A percentile compares a stretch with the other conserved stretches of the same genome.
These are phyloP conservation scores for Pangasius krempfi DNA, from an alignment of 2,797 vertebrate genomes.

Conservation along the genomic window DNA sequence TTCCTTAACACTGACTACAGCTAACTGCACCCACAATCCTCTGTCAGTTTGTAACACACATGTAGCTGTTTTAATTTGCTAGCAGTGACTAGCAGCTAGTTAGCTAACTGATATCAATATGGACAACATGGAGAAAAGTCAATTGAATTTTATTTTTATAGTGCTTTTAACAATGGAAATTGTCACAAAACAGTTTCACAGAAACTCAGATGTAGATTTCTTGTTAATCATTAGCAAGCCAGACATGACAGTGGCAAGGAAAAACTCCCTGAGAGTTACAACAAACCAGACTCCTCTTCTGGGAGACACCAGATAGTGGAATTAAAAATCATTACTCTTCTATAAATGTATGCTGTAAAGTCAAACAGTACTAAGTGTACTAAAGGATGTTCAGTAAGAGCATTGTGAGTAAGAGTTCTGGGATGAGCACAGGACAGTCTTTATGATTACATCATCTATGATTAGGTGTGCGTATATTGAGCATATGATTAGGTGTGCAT, in stretches of 20 bases:
- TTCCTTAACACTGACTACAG: constrained; percentile 2
- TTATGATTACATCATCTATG: too few relatives aligned
- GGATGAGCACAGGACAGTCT: too few relatives aligned
- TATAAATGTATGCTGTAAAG: too few relatives aligned
- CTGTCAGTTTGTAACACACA: not conserved
- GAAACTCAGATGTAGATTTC: not conserved
- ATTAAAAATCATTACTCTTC: too few relatives aligned
- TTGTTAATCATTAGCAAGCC: not conserved
- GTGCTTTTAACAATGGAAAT: not conserved
- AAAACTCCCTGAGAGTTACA: not conserved
- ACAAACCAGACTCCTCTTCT: not conserved
- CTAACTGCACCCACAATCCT: not conserved
- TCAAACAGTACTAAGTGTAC: too few relatives aligned
- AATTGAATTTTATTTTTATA: not conserved
- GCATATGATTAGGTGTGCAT: too few relatives aligned
- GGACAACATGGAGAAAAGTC: not conserved
- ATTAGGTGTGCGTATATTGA: too few relatives aligned
- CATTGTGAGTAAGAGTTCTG: too few relatives aligned
- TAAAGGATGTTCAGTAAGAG: too few relatives aligned
- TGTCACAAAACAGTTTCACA: not conserved
- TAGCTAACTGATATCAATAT: not conserved
- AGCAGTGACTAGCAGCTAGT: not conserved
- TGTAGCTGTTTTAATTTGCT: not conserved
- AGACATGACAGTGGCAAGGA: not conserved
- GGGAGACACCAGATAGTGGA: too few relatives aligned